Base-by-base conservation (phyloP, 1,140 invertebrate species). In the Trachymyrmex cornetzi region DNA sequence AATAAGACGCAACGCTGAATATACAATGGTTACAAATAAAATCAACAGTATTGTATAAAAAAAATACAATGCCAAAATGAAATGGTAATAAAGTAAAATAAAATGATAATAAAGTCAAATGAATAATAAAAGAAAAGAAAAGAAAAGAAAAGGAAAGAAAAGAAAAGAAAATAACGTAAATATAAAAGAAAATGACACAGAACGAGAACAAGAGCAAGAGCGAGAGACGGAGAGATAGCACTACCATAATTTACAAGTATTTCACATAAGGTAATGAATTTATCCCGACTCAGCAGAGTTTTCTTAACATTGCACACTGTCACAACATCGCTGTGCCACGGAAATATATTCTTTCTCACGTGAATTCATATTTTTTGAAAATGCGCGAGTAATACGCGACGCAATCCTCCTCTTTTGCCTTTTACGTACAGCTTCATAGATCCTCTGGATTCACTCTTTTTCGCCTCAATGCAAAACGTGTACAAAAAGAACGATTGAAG, bases 401-500 rank as follows among this genome's bases (percentile, higher is more conserved):
- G 53, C 24, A 82, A 34, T 72, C 19, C 12, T 72, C 59, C 61
- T 48, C 53, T 48, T 55, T 48, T 50, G 27, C 53, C 53, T 63
- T 3, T 61, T 22, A 69, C 12, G 53, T 82, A 82, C 12, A 24
- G 34, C 19, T 72, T 72, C 34, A 22, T 44, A 22, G n/a, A 82
- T 74, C 19, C 38, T 57, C 12, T 34, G 14, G 14, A 75, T 50
- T 82, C 53, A 30, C 24, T 84, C 19, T 75, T 61, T 84, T 38
- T 2, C 57, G 6, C n/a, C n/a, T n/a, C 16, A 48, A 61, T 30
- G 22, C 3, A 34, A 14, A 12, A 82, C 24, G 55, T 61, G 19
- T 34, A 74, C 14, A 24, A 19, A 12, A 79, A 67, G 59, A 61
- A 24, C 53, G 82, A 89, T 89, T 44, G 44, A 53, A 3, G 12